These are phyloP conservation scores for Willowsia nigromaculata DNA, from an alignment of 2,888 invertebrate genomes.

Conservation along the genomic window DNA sequence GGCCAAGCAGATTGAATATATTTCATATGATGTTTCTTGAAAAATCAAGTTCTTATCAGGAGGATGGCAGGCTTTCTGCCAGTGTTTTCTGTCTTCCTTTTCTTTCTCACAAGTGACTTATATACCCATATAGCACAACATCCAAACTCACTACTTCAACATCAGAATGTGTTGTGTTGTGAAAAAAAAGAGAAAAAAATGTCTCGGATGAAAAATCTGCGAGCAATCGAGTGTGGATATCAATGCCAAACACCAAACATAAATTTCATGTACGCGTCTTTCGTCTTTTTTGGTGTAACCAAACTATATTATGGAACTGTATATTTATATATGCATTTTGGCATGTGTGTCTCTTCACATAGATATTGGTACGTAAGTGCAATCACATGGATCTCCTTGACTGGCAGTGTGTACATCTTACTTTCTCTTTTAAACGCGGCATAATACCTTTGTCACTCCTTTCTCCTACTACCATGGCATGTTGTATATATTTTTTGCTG, in stretches of 20 bases:
- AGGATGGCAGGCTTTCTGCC: slow-evolving; percentile 79
- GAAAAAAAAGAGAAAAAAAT: slow-evolving; percentile 75
- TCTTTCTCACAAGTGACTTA: slow-evolving; percentile 27
- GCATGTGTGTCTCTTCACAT: not conserved
- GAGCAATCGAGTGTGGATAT: slow-evolving; percentile 79
- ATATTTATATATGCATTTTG: not conserved
- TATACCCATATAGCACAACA: not conserved
- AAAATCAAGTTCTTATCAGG: slow-evolving; percentile 79
- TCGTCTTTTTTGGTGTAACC: slow-evolving; percentile 35
- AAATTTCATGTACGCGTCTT: slow-evolving; percentile 77
- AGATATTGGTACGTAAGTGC: not conserved
- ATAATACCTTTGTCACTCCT: slow-evolving; percentile 55
- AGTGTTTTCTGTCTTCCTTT: slow-evolving; percentile 78
- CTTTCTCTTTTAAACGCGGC: slow-evolving; percentile 51
- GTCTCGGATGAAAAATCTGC: slow-evolving; percentile 79
- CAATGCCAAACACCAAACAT: slow-evolving; percentile 79
- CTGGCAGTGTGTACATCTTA: slow-evolving; percentile 60
- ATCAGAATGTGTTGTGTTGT: slow-evolving; percentile 64
- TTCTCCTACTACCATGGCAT: slow-evolving; percentile 8
- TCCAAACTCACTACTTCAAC: not conserved
- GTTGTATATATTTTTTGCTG: slow-evolving; percentile 30
- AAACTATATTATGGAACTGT: slow-evolving; percentile 2
- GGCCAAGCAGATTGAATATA: slow-evolving; percentile 79
- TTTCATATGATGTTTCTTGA: slow-evolving; percentile 79
- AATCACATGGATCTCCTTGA: slow-evolving; percentile 53